Evolutionary conservation across 2,797 vertebrate genomes (phyloP).

Genomic region (Eospalax fontanierii): DNA sequence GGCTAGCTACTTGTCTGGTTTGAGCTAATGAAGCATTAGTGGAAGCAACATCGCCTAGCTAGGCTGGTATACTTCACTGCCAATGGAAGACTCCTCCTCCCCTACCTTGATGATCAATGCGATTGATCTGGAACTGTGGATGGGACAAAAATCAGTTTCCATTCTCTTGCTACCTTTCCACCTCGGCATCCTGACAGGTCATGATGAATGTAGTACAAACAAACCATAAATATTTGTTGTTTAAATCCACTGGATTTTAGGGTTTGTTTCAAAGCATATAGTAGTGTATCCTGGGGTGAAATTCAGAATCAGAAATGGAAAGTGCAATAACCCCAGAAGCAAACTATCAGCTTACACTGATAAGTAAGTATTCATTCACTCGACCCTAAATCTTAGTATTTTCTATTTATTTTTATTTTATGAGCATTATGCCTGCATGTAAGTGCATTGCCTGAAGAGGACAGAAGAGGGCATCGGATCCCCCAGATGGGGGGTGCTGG

Average conservation of each 20-base stretch:
- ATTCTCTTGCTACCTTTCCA: background rate
- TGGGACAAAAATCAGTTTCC: conserved; percentile 51
- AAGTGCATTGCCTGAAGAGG: no score
- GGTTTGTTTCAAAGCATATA: conserved; percentile 31
- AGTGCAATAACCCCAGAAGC: conserved; percentile 42
- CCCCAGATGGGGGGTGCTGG: no score
- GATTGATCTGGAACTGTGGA: background rate
- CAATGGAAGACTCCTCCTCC: background rate
- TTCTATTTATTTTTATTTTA: no score
- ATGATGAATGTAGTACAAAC: background rate
- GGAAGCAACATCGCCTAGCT: background rate
- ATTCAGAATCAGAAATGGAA: conserved; percentile 53
- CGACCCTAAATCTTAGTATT: background rate
- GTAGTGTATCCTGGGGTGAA: conserved; percentile 36
- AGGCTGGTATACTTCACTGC: background rate
- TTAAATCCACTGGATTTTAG: conserved; percentile 46
- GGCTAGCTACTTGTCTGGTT: conserved; percentile 36
- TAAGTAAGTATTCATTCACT: conserved; percentile 29
- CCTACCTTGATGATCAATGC: background rate
- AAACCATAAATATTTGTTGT: conserved; percentile 44
- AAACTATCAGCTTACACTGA: conserved; percentile 56
- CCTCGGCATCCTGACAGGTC: background rate
- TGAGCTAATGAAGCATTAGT: conserved; percentile 24
- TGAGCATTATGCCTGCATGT: no score
- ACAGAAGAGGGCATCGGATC: no score